Evolutionary conservation across 2,888 invertebrate genomes (phyloP).

Genomic region (Camptogramma bilineatum): DNA sequence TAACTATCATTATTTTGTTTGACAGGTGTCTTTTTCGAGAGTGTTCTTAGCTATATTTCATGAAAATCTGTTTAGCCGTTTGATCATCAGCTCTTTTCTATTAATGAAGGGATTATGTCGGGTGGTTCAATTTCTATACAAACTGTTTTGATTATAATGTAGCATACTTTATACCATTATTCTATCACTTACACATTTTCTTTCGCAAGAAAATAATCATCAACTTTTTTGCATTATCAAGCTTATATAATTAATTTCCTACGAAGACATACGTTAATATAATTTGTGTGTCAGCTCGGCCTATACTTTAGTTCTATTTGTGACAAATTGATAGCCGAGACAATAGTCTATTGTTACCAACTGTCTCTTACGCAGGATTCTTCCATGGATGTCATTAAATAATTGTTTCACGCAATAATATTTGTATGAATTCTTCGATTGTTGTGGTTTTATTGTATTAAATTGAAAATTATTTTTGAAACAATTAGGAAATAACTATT

Average conservation of each 20-base stretch:
- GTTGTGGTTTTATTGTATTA: conserved; percentile 2
- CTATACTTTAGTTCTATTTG: conserved; percentile 33
- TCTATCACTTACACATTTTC: background rate
- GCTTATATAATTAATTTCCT: conserved; percentile 28
- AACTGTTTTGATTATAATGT: too few relatives aligned
- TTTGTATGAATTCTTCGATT: background rate
- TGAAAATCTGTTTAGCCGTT: too few relatives aligned
- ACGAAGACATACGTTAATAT: conserved; percentile 23
- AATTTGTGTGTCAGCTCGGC: conserved; percentile 26
- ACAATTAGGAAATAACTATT: too few relatives aligned
- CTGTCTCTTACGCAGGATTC: conserved; percentile 13
- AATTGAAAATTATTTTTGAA: background rate
- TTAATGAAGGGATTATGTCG: too few relatives aligned
- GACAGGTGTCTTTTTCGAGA: too few relatives aligned
- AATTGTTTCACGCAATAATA: background rate
- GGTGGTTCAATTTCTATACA: too few relatives aligned
- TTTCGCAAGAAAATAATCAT: conserved; percentile 2
- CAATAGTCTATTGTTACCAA: conserved; percentile 33
- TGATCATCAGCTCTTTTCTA: too few relatives aligned
- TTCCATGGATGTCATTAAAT: background rate
- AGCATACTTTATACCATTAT: background rate
- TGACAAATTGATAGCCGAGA: conserved; percentile 32
- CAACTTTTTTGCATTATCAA: conserved; percentile 23
- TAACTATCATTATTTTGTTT: too few relatives aligned
- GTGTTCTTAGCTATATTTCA: too few relatives aligned